Evolutionary conservation across 1,140 invertebrate species (phyloP).

Genomic region (Drosophila aff.): DNA sequence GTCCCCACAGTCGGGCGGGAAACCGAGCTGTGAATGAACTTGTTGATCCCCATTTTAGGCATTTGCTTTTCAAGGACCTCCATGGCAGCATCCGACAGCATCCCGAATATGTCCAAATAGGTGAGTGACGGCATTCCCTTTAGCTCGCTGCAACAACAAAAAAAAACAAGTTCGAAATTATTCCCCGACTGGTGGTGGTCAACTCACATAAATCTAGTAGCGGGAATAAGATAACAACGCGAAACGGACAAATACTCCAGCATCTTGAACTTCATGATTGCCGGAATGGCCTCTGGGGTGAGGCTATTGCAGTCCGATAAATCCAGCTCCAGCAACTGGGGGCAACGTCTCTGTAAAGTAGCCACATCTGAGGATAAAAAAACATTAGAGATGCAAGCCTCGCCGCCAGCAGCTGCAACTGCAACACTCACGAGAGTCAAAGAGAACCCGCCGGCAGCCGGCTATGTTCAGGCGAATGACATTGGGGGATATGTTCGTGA

Average conservation of each 20-base stretch:
- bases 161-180: neutral
- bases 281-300: conserved; percentile 87
- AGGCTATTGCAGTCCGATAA: conserved; percentile 93
- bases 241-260: conserved; percentile 93
- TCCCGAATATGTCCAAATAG: conserved; percentile 92
- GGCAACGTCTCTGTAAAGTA: conserved; percentile 88
- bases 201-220: conserved; percentile 87
- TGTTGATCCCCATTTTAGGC: conserved; percentile 86
- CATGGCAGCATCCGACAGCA: conserved; percentile 88
- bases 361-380: conserved; percentile 87
- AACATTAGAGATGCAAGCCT: neutral
- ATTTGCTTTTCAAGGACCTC: conserved; percentile 86
- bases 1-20: conserved; percentile 95
- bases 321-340: conserved; percentile 92
- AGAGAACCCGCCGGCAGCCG: conserved; percentile 91
- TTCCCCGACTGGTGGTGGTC: neutral
- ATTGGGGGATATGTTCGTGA: conserved; percentile 87
- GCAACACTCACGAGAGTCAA: conserved; percentile 91
- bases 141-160: conserved; percentile 85
- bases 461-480: conserved; percentile 92
- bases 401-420: too few species aligned
- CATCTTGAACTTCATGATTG: conserved; percentile 88
- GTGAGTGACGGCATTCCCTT: conserved; percentile 87
- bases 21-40: conserved; percentile 89
- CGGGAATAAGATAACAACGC: conserved; percentile 92